Conservation (phyloP, 2,797 vertebrate genomes). For the Siniperca scherzeri region DNA sequence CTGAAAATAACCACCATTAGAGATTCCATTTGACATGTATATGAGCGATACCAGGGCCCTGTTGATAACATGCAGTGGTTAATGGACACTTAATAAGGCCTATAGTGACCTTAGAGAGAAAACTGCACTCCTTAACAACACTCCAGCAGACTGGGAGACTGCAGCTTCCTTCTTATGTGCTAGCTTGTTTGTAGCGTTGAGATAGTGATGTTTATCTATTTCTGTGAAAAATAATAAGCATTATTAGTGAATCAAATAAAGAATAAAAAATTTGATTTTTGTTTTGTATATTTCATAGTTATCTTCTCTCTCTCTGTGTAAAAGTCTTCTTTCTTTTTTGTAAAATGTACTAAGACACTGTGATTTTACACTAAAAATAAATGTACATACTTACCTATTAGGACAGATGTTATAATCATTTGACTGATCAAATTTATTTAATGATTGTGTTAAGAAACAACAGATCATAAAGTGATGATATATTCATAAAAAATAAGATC, state of each 20-base stretch:
- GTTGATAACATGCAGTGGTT: conserved; percentile 76
- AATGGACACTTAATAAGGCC: conserved; percentile 76
- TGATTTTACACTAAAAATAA: conserved; percentile 12
- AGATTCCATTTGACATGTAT: conserved; percentile 81
- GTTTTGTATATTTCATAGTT: background rate
- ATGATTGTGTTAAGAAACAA: conserved; percentile 3
- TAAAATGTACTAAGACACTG: background rate
- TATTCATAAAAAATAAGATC: background rate
- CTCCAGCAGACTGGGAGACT: conserved; percentile 19
- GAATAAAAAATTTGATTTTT: background rate
- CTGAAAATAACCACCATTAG: conserved; percentile 84
- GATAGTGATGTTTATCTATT: background rate
- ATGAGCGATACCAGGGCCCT: conserved; percentile 66
- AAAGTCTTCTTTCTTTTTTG: background rate
- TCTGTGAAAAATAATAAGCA: conserved; percentile 10
- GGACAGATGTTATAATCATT: background rate
- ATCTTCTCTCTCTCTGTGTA: background rate
- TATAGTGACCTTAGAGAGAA: conserved; percentile 59
- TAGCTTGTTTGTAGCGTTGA: background rate
- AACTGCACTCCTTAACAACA: conserved; percentile 47
- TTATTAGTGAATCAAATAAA: background rate
- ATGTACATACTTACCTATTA: background rate
- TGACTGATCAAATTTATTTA: background rate
- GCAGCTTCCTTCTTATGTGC: conserved; percentile 2
- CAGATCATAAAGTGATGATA: background rate